Percentiles rank a stretch among this genome's conserved stretches.
phyloP scores from a whole-genome alignment of 64 coral and sea anemone genomes.

The Acropora yongei region DNA sequence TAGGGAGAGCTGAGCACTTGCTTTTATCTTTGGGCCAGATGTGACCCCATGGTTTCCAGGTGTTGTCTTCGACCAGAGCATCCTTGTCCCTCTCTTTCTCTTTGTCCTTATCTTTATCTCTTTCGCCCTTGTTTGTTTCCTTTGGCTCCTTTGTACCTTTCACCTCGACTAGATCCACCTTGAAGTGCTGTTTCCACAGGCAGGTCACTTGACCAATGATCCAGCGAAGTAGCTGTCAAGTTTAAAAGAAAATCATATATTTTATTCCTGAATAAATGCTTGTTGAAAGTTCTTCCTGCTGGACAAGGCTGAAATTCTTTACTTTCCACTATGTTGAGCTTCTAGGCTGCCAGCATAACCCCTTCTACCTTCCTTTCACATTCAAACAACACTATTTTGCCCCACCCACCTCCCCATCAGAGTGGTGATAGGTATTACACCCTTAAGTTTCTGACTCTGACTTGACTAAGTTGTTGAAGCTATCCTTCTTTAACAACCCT shows the following conservation, averaged over 20 bases:
- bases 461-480: no score
- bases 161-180: constrained; percentile 74
- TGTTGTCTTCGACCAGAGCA: constrained; percentile 75
- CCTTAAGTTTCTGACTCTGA: no score
- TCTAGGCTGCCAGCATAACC: no score
- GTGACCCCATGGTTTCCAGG: constrained; percentile 96
- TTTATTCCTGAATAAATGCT: no score
- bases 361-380: no score
- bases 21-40: constrained; percentile 96
- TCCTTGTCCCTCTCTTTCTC: constrained; percentile 87
- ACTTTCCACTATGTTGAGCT: no score
- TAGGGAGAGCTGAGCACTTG: constrained; percentile 46
- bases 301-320: no score
- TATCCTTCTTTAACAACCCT: no score
- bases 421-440: no score
- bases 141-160: constrained; percentile 74
- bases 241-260: not conserved
- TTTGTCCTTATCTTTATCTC: constrained; percentile 86
- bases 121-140: constrained; percentile 56
- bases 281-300: no score
- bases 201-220: constrained; percentile 93
- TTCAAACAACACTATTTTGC: no score
- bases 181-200: constrained; percentile 87
- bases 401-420: no score
- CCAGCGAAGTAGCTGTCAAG: constrained; percentile 75